A percentile compares a stretch with the other conserved stretches of the same genome.
phyloP scores from a whole-genome alignment of 2,888 invertebrate species.

The Zaprionus lineosus region DNA sequence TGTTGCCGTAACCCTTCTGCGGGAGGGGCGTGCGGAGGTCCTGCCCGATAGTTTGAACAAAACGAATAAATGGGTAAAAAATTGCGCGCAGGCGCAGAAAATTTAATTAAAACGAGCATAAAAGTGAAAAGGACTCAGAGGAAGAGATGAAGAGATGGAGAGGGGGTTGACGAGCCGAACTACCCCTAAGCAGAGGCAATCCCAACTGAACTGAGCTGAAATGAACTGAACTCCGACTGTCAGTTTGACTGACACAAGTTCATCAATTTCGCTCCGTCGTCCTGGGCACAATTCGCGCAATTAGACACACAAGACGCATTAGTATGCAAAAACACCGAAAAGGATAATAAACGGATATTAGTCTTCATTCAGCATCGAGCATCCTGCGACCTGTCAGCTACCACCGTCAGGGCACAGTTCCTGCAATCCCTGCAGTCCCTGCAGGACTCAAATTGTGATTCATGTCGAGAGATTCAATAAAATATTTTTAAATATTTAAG shows the following conservation, averaged over 20 bases:
- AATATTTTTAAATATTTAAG: too few relatives aligned
- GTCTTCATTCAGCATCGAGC: constrained; percentile 23
- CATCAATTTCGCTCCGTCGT: constrained; percentile 64
- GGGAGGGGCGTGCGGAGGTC: constrained; percentile 38
- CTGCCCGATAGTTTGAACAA: constrained; percentile 31
- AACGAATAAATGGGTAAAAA: constrained; percentile 59
- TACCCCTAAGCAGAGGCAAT: too few relatives aligned
- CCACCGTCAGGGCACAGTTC: too few relatives aligned
- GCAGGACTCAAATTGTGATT: too few relatives aligned
- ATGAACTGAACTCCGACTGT: constrained; percentile 11
- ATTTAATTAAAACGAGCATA: constrained; percentile 73
- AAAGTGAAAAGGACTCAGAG: too few relatives aligned
- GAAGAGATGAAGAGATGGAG: too few relatives aligned
- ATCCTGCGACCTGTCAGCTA: background rate
- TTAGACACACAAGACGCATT: constrained; percentile 70
- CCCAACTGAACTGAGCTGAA: constrained; percentile 16
- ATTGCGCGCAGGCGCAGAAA: constrained; percentile 74
- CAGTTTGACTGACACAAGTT: constrained; percentile 67
- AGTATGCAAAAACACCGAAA: constrained; percentile 49
- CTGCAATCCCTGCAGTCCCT: too few relatives aligned
- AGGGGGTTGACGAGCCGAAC: too few relatives aligned
- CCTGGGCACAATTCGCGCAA: constrained; percentile 59
- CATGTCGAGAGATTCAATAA: constrained; percentile 1
- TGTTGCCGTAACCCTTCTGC: background rate
- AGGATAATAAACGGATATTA: constrained; percentile 21